Conservation (phyloP, 1,140 invertebrate genomes). For the Macrobrachium nipponense region DNA sequence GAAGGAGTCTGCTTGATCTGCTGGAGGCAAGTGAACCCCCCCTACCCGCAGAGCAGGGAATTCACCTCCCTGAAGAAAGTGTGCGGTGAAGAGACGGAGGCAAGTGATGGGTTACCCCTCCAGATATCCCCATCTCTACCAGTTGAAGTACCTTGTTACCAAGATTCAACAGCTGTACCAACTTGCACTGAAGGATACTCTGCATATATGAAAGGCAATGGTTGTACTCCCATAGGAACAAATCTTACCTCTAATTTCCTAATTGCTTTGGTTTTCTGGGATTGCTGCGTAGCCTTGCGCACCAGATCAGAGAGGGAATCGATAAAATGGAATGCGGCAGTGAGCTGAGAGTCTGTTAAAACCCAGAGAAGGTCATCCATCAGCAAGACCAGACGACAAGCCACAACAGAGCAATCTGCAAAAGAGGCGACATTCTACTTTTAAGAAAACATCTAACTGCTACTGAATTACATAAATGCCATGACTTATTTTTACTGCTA, state of each 20-base stretch:
- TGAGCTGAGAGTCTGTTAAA: conserved; percentile 94
- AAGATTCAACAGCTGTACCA: neutral
- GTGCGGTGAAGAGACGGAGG: no score
- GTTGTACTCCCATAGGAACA: neutral
- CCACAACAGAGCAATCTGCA: conserved; percentile 91
- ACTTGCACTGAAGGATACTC: neutral
- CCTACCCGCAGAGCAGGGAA: no score
- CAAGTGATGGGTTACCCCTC: no score
- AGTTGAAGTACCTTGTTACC: no score
- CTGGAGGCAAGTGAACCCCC: no score
- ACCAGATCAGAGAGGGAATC: conserved; percentile 90
- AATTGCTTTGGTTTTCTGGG: conserved; percentile 88
- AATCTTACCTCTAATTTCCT: conserved; percentile 84
- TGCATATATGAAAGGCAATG: neutral
- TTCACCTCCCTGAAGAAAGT: no score
- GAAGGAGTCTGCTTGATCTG: no score
- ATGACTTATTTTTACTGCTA: no score
- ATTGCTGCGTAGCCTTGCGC: conserved; percentile 83
- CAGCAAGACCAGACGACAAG: conserved; percentile 90
- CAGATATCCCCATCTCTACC: no score
- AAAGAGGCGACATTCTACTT: neutral
- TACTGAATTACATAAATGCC: no score
- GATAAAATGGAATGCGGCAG: conserved; percentile 93
- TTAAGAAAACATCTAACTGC: neutral
- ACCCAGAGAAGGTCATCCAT: conserved; percentile 98